A percentile compares a stretch with the other conserved stretches of the same genome.
phyloP scores from a whole-genome alignment of 2,113 vertebrate species.

The Mustela nigripes region DNA sequence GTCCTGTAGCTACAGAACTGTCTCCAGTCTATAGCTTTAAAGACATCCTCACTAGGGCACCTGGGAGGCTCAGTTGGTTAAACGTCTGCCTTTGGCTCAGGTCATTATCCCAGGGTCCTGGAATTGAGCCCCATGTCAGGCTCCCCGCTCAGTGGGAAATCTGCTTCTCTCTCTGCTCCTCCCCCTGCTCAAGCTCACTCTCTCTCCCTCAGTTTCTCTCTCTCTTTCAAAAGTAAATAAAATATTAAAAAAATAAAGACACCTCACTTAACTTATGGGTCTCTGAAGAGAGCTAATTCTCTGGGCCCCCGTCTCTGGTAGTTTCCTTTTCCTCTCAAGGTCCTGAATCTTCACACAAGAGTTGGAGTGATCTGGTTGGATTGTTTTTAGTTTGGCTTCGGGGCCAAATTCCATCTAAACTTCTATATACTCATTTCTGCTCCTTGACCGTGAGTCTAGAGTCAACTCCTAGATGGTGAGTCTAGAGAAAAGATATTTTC shows the following conservation, averaged over 20 bases:
- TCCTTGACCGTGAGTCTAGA: background rate
- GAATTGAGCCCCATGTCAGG: background rate
- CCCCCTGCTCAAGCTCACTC: background rate
- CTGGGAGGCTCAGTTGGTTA: background rate
- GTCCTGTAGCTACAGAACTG: background rate
- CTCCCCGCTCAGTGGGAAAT: background rate
- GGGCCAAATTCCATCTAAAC: slow-evolving; percentile 12
- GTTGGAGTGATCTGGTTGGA: background rate
- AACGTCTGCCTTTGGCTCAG: background rate
- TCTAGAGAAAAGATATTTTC: background rate
- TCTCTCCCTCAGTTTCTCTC: background rate
- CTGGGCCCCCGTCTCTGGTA: background rate
- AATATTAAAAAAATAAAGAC: background rate
- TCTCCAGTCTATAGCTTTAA: background rate
- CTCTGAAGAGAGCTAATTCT: slow-evolving; percentile 13
- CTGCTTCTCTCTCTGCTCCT: background rate
- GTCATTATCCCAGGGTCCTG: background rate
- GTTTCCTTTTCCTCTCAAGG: background rate
- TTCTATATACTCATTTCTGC: background rate
- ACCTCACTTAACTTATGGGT: background rate
- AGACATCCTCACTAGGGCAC: background rate
- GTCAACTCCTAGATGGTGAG: background rate
- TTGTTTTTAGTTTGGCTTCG: slow-evolving; percentile 19
- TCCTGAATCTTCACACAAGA: slow-evolving; percentile 7
- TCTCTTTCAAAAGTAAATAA: background rate